Conservation (phyloP, 2,888 invertebrate genomes). For the Graphium colonna region DNA sequence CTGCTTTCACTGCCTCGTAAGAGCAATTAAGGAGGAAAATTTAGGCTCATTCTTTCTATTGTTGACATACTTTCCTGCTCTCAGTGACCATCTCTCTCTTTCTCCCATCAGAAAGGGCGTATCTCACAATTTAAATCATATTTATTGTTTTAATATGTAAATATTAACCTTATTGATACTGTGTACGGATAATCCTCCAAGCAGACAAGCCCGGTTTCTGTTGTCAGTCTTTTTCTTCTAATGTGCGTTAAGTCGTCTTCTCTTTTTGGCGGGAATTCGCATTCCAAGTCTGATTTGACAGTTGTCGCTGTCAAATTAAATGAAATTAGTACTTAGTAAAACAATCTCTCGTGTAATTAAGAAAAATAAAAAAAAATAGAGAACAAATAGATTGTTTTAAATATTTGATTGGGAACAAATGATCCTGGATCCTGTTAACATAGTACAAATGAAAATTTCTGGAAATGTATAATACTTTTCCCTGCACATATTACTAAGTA, state of each 20-base stretch:
- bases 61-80: no score
- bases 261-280: constrained; percentile 67
- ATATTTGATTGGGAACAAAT: neutral
- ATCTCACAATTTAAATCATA: no score
- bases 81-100: no score
- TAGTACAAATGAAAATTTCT: no score
- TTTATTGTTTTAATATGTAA: no score
- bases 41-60: no score
- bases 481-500: no score
- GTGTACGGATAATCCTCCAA: constrained; percentile 72
- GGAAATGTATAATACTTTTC: no score
- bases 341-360: neutral
- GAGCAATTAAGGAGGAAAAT: no score
- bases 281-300: constrained; percentile 53
- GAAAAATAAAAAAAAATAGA: neutral
- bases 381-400: neutral
- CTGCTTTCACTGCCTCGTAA: no score
- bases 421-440: neutral
- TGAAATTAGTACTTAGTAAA: neutral
- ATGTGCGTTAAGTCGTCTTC: constrained; percentile 66
- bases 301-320: constrained; percentile 36
- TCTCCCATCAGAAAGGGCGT: no score
- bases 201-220: constrained; percentile 65
- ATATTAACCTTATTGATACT: constrained; percentile 60
- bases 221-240: constrained; percentile 63